Evolutionary conservation across 2,888 invertebrate genomes (phyloP).

Genomic region (Diaphora mendica): DNA sequence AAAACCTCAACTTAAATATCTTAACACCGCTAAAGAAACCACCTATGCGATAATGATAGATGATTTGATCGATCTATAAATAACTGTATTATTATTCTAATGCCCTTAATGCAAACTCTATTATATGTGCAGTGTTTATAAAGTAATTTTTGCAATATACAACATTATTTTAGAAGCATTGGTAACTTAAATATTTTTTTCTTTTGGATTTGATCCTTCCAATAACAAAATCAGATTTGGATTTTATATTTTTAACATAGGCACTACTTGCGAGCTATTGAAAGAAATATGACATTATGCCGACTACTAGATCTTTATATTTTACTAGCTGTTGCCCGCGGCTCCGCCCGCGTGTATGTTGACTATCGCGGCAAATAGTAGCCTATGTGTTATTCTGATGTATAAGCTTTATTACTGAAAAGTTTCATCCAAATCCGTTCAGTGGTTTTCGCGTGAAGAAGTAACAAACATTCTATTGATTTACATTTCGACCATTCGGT

Average conservation of each 20-base stretch:
- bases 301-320: not conserved
- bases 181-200: not conserved
- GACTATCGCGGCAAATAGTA: no score
- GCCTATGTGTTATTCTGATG: no score
- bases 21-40: not conserved
- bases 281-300: not conserved
- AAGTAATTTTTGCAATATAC: not conserved
- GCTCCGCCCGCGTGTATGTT: no score
- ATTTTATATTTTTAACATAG: not conserved
- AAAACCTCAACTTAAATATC: constrained; percentile 8
- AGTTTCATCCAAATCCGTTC: no score
- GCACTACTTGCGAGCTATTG: not conserved
- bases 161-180: no score
- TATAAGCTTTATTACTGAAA: no score
- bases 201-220: not conserved
- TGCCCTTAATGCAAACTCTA: not conserved
- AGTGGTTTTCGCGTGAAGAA: no score
- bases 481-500: no score
- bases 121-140: not conserved
- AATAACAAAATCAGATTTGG: not conserved
- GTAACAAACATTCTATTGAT: no score
- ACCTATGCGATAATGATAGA: not conserved
- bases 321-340: no score
- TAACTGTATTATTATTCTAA: not conserved
- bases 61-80: not conserved